phyloP scores from a whole-genome alignment of 2,888 invertebrate genomes.

The Callyntrura sp. region DNA sequence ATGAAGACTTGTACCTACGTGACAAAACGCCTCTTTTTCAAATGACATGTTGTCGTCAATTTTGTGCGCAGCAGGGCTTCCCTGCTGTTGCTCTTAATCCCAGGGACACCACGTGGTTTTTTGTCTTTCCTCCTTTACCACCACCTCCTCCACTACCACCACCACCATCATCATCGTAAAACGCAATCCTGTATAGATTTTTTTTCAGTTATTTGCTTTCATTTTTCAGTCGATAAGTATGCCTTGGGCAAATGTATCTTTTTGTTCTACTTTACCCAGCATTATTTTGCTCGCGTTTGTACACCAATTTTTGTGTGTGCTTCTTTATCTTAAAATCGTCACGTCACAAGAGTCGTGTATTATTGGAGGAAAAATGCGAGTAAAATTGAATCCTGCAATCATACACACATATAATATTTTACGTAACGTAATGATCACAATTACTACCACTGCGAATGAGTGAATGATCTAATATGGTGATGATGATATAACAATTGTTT shows the following conservation, averaged over 20 bases:
- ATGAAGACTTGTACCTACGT: neutral
- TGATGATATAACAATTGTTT: too few species aligned
- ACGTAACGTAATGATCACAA: too few species aligned
- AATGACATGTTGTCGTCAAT: constrained; percentile 37
- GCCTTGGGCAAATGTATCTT: neutral
- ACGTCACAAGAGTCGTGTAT: constrained; percentile 2
- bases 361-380: neutral
- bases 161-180: too few species aligned
- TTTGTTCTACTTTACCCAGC: neutral
- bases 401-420: too few species aligned
- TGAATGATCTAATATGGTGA: too few species aligned
- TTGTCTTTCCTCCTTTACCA: neutral
- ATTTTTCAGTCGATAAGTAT: neutral
- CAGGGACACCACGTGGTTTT: constrained; percentile 45
- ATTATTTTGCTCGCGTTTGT: neutral
- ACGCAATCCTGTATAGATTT: too few species aligned
- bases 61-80: constrained; percentile 23
- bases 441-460: too few species aligned
- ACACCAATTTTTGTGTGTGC: neutral
- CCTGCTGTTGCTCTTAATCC: neutral
- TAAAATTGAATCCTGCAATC: too few species aligned
- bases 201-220: constrained; percentile 32
- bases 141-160: too few species aligned
- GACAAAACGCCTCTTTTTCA: constrained; percentile 33
- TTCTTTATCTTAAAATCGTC: constrained; percentile 15